A percentile compares a stretch with the other conserved stretches of the same genome.
phyloP scores from a whole-genome alignment of 2,797 vertebrate genomes.

The Danio albolineatus region DNA sequence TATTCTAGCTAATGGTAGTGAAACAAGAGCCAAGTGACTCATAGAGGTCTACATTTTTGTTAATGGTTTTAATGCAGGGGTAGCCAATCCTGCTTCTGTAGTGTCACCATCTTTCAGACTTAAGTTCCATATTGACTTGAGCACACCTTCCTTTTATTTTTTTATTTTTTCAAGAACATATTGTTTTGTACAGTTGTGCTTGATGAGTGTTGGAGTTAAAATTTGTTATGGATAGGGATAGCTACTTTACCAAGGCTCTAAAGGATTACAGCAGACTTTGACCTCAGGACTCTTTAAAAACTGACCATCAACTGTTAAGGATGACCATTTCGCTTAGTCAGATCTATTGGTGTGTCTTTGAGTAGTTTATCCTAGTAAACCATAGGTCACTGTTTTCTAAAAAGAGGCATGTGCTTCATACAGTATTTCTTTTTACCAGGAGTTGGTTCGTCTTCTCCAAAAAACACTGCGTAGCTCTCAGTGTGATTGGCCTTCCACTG shows the following conservation, averaged over 20 bases:
- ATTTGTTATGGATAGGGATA: no score
- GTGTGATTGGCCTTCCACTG: slow-evolving; percentile 78
- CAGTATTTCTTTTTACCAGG: slow-evolving; percentile 72
- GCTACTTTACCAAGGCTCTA: not conserved
- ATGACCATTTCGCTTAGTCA: not conserved
- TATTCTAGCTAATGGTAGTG: no score
- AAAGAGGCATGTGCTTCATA: not conserved
- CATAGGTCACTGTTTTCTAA: not conserved
- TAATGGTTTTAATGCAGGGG: no score
- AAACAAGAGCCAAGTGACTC: no score
- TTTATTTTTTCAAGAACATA: no score
- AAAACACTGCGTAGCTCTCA: slow-evolving; percentile 94
- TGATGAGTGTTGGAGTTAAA: no score
- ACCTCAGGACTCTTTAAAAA: slow-evolving; percentile 12
- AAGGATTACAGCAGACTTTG: not conserved
- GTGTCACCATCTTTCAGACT: no score
- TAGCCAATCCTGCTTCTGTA: no score
- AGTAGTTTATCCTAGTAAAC: not conserved
- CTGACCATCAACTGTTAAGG: slow-evolving; percentile 1
- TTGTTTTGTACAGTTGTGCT: no score
- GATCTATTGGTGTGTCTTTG: not conserved
- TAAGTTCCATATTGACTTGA: no score
- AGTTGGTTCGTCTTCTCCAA: slow-evolving; percentile 93
- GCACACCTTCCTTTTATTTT: no score
- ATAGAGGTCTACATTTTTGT: no score